A percentile compares a stretch with the other conserved stretches of the same genome.
phyloP scores from a whole-genome alignment of 1,140 invertebrate genomes.

The Polypedilum vanderplanki region DNA sequence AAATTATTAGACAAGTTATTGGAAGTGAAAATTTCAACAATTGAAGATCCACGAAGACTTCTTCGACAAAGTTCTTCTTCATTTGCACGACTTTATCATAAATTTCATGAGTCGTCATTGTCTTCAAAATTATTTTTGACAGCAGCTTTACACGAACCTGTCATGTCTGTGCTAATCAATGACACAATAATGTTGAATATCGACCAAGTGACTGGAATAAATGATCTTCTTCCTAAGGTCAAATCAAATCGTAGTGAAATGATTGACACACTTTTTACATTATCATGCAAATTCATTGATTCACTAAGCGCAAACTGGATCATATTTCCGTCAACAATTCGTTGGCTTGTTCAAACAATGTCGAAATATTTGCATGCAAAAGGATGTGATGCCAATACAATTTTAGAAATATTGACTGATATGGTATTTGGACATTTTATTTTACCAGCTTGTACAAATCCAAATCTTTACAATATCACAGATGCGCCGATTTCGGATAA shows the following conservation, averaged over 20 bases:
- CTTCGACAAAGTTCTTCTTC: conserved; percentile 79
- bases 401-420: conserved; percentile 81
- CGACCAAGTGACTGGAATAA: conserved; percentile 68
- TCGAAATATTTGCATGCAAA: conserved; percentile 60
- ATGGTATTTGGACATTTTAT: conserved; percentile 91
- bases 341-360: conserved; percentile 70
- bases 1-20: conserved; percentile 74
- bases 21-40: conserved; percentile 70
- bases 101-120: conserved; percentile 84
- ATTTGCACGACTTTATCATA: conserved; percentile 81
- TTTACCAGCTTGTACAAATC: conserved; percentile 93
- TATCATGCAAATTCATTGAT: conserved; percentile 75
- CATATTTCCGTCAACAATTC: conserved; percentile 81
- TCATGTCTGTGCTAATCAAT: conserved; percentile 87
- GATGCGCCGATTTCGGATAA: conserved; percentile 88
- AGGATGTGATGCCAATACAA: conserved; percentile 57
- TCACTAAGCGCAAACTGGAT: conserved; percentile 81
- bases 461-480: conserved; percentile 91
- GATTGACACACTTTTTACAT: conserved; percentile 68
- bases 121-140: conserved; percentile 89
- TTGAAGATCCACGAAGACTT: conserved; percentile 74
- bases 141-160: conserved; percentile 81
- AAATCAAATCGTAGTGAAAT: conserved; percentile 68
- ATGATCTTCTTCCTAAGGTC: conserved; percentile 63
- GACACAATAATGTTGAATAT: conserved; percentile 90